Conservation (phyloP, 2,113 vertebrate genomes). For the Progne subis region DNA sequence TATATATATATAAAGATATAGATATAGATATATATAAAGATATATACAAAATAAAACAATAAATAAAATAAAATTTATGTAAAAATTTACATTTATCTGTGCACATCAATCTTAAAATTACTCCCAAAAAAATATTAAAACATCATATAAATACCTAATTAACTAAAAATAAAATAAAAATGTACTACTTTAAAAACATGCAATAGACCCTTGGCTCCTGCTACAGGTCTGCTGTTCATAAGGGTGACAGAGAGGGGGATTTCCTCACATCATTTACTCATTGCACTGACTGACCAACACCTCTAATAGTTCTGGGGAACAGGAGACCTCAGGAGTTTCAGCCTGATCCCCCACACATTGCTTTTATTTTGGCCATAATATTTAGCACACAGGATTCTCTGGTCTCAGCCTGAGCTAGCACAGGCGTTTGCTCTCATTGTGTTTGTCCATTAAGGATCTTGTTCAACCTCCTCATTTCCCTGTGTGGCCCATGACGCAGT, state of each 20-base stretch:
- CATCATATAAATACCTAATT: no score
- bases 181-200: rapidly evolving
- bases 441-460: background rate
- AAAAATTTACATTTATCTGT: no score
- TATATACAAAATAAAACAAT: no score
- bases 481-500: background rate
- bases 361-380: background rate
- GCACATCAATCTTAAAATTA: no score
- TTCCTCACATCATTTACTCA: background rate
- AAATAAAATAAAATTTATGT: no score
- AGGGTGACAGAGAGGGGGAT: background rate
- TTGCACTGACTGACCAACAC: background rate
- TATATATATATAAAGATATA: no score
- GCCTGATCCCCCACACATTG: background rate
- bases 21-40: no score
- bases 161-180: no score
- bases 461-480: constrained; percentile 29
- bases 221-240: background rate
- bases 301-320: background rate
- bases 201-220: background rate
- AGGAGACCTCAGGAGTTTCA: background rate
- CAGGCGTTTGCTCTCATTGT: constrained; percentile 13
- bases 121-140: no score
- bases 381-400: constrained; percentile 9
- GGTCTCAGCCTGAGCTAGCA: constrained; percentile 21